Evolutionary conservation across 2,888 invertebrate species (phyloP).

Genomic region (Ectropis crepuscularia): DNA sequence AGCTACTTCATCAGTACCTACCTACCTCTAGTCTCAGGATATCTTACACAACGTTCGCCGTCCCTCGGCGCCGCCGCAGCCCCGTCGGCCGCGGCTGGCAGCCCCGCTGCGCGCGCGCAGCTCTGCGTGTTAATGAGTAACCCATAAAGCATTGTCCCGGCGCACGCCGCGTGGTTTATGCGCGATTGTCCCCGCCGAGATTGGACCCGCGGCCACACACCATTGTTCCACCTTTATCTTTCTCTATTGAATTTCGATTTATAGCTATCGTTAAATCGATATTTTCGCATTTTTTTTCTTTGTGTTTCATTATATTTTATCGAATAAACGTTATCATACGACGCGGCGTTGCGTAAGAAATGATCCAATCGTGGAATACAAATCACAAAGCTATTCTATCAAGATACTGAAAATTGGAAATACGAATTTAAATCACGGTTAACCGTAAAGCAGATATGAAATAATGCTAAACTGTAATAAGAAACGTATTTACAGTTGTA

Average conservation of each 20-base stretch:
- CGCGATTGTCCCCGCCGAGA: slow-evolving; percentile 60
- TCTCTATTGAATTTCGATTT: slow-evolving; percentile 59
- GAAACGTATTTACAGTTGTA: too few relatives aligned
- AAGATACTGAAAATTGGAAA: too few relatives aligned
- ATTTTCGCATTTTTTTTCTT: slow-evolving; percentile 59
- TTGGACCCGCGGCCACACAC: slow-evolving; percentile 39
- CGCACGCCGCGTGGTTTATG: slow-evolving; percentile 70
- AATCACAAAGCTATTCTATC: neutral
- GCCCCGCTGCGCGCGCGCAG: slow-evolving; percentile 8
- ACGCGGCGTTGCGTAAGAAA: slow-evolving; percentile 21
- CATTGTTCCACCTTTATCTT: slow-evolving; percentile 52
- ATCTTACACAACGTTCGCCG: too few relatives aligned
- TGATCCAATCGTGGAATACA: slow-evolving; percentile 7
- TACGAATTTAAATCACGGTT: too few relatives aligned
- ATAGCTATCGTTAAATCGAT: slow-evolving; percentile 60
- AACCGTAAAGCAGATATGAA: too few relatives aligned
- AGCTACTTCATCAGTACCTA: too few relatives aligned
- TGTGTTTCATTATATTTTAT: slow-evolving; percentile 48
- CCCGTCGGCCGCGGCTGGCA: slow-evolving; percentile 30
- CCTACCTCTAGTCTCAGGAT: too few relatives aligned
- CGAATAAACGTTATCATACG: slow-evolving; percentile 37
- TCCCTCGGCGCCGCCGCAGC: slow-evolving; percentile 32
- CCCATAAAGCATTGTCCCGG: slow-evolving; percentile 67
- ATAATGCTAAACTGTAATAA: too few relatives aligned
- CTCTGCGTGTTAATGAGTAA: slow-evolving; percentile 56